Evolutionary conservation across 2,113 vertebrate genomes (phyloP).

Genomic region (Dolichallabes microphthalmus): DNA sequence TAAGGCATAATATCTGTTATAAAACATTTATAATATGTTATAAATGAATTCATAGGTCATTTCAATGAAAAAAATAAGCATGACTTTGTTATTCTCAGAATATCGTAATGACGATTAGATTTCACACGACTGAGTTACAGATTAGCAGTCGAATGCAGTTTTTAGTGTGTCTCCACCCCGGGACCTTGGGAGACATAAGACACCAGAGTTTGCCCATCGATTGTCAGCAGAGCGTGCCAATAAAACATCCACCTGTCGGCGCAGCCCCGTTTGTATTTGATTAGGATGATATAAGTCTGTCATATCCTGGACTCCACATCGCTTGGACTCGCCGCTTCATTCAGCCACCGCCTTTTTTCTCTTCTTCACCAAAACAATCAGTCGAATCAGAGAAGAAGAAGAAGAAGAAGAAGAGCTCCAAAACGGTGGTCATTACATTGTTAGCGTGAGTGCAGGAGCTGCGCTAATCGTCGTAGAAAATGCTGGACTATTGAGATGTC

Average conservation of each 20-base stretch:
- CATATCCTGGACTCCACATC: constrained; percentile 19
- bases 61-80: neutral
- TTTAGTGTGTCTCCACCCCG: neutral
- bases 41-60: neutral
- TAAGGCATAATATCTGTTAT: too few relatives aligned
- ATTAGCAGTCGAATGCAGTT: constrained; percentile 22
- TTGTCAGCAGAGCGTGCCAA: constrained; percentile 42
- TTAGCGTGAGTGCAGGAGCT: neutral
- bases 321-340: neutral
- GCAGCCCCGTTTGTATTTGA: constrained; percentile 41
- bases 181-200: constrained; percentile 24
- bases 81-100: neutral
- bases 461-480: neutral
- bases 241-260: constrained; percentile 35
- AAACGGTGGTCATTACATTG: neutral
- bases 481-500: neutral
- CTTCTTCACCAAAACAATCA: neutral
- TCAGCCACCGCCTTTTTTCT: neutral
- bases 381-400: neutral
- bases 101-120: neutral
- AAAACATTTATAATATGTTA: neutral
- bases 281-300: constrained; percentile 40
- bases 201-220: constrained; percentile 35
- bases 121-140: neutral
- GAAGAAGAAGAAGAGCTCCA: too few relatives aligned